These are phyloP conservation scores for Girardinichthys multiradiatus DNA, from an alignment of 2,113 vertebrate genomes.

Conservation along the genomic window DNA sequence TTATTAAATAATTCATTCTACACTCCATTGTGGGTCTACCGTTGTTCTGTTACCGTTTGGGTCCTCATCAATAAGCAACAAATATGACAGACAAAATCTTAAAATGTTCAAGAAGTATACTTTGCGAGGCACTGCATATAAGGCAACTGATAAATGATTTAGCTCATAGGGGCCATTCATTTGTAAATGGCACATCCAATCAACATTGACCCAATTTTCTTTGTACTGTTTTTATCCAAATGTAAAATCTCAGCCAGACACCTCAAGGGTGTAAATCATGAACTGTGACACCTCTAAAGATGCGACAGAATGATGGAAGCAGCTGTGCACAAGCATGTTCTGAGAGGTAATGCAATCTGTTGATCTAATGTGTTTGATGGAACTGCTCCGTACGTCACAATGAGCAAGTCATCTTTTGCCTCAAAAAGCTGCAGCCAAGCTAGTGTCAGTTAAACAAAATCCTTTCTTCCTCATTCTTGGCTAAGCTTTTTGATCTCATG, in stretches of 20 bases:
- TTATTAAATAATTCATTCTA: too few relatives aligned
- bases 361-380: constrained; percentile 51
- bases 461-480: constrained; percentile 55
- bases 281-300: constrained; percentile 8
- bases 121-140: background rate
- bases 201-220: background rate
- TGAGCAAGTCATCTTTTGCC: constrained; percentile 46
- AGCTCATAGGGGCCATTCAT: background rate
- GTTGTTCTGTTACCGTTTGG: too few relatives aligned
- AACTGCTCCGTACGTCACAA: constrained; percentile 40
- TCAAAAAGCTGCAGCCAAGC: constrained; percentile 29
- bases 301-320: constrained; percentile 37
- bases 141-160: background rate
- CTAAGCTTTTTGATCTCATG: constrained; percentile 33
- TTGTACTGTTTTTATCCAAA: background rate
- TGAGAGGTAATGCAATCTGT: constrained; percentile 53
- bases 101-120: too few relatives aligned
- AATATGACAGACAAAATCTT: too few relatives aligned
- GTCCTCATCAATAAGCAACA: too few relatives aligned
- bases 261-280: constrained; percentile 14
- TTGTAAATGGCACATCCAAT: background rate
- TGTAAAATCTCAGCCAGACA: background rate
- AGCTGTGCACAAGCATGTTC: constrained; percentile 56
- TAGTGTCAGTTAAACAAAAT: constrained; percentile 23
- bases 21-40: too few relatives aligned